These are phyloP conservation scores for Noctua comes DNA, from an alignment of 2,888 invertebrate species.

Conservation along the genomic window DNA sequence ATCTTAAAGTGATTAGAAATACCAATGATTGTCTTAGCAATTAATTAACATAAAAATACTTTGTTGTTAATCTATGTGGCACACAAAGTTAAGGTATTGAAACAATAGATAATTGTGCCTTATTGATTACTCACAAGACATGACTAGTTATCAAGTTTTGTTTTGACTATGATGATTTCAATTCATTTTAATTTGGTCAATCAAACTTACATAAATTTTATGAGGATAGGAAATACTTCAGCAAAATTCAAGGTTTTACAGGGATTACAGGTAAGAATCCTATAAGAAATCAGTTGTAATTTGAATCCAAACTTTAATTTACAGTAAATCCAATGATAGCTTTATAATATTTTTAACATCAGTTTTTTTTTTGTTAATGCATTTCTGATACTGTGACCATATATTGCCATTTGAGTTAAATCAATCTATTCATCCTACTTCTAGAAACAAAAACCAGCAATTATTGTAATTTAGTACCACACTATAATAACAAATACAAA, in stretches of 20 bases:
- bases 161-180: neutral
- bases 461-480: constrained; percentile 2
- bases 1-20: neutral
- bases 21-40: neutral
- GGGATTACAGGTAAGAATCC: constrained; percentile 20
- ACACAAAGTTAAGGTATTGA: neutral
- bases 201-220: neutral
- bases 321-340: neutral
- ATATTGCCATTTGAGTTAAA: constrained; percentile 1
- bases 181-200: neutral
- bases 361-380: neutral
- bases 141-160: neutral
- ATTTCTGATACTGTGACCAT: neutral
- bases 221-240: neutral
- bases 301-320: neutral
- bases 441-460: neutral
- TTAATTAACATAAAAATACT: neutral
- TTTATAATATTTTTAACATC: neutral
- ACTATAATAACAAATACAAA: neutral
- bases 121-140: constrained; percentile 8
- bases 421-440: neutral
- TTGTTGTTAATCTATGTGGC: neutral
- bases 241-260: neutral
- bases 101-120: constrained; percentile 6
- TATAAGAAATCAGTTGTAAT: constrained; percentile 8